Base-by-base conservation (phyloP, 2,888 invertebrate genomes). In the Ennomos quercinarius region DNA sequence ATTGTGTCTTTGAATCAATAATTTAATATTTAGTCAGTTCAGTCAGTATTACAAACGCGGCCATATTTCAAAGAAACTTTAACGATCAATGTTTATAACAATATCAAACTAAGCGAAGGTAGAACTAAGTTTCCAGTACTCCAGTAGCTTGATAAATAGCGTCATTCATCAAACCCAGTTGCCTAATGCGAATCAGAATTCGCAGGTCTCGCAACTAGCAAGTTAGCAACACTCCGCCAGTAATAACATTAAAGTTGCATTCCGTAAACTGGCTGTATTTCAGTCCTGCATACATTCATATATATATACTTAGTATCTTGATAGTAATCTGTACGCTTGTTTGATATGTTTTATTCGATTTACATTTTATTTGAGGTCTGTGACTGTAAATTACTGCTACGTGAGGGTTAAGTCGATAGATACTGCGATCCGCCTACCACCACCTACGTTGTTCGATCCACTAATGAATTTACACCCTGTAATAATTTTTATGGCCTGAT, bases 331-430 rank as follows among this genome's bases (percentile, higher is more conserved):
- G 35, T 39, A 36, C 50, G 53, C 38, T 53, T 61, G n/a, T 46
- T 46, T 36, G 45, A 35, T 40, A n/a, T 17, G 44, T 34, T 46
- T 46, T 34, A 53, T 40, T 53, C 40, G 40, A 53, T 53, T 45
- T 45, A 53, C 60, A 57, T 17, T 17, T 17, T 17, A 17, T 17
- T 17, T 65, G 51, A 50, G 60, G 63, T 43, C 46, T 45, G 65
- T 63, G 56, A 58, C 62, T 40, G 53, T 49, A 60, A 64, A 17
- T 17, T 1, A 52, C 57, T 49, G 54, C 46, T 61, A 60, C 52
- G 54, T 65, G n/a, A n/a, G n/a, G n/a, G n/a, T n/a, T n/a, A n/a
- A n/a, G n/a, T n/a, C n/a, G n/a, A n/a, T n/a, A n/a, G n/a, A n/a
- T n/a, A n/a, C n/a, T n/a, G n/a, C n/a, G n/a, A n/a, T n/a, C n/a